These are phyloP conservation scores for Armadillidium nasatum DNA, from an alignment of 1,140 invertebrate genomes.

Conservation along the genomic window DNA sequence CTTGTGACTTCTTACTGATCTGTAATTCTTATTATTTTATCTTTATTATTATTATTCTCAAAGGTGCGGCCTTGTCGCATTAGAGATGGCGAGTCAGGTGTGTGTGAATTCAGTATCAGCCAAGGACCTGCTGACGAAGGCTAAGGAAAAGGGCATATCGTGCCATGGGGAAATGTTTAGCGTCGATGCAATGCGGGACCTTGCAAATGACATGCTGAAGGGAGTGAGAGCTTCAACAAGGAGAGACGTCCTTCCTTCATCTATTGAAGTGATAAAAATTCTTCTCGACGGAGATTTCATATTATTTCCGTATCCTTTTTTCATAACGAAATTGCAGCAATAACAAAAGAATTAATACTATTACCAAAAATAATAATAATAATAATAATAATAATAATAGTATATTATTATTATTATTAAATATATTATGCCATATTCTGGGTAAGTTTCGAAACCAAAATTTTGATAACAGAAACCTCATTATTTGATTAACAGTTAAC, in stretches of 20 bases:
- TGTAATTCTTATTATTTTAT: no score
- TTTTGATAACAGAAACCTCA: no score
- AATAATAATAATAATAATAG: no score
- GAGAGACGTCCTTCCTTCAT: conserved; percentile 30
- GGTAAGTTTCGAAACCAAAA: no score
- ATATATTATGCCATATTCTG: no score
- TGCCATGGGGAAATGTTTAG: conserved; percentile 42
- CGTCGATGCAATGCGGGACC: conserved; percentile 29
- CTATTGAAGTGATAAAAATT: conserved; percentile 30
- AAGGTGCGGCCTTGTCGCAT: conserved; percentile 41
- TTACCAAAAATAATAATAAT: no score
- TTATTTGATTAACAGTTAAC: no score
- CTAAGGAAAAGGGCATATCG: conserved; percentile 26
- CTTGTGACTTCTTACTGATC: no score
- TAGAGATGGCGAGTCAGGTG: conserved; percentile 41
- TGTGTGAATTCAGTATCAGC: conserved; percentile 33
- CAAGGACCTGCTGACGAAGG: conserved; percentile 30
- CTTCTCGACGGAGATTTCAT: conserved; percentile 37
- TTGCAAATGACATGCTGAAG: conserved; percentile 30
- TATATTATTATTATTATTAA: no score
- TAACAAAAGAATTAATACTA: no score
- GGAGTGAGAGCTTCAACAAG: conserved; percentile 34
- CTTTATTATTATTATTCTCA: no score
- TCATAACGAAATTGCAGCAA: background rate
- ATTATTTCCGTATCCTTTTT: conserved; percentile 44